These are phyloP conservation scores for Mastacembelus armatus DNA, from an alignment of 2,797 vertebrate genomes.

Conservation along the genomic window DNA sequence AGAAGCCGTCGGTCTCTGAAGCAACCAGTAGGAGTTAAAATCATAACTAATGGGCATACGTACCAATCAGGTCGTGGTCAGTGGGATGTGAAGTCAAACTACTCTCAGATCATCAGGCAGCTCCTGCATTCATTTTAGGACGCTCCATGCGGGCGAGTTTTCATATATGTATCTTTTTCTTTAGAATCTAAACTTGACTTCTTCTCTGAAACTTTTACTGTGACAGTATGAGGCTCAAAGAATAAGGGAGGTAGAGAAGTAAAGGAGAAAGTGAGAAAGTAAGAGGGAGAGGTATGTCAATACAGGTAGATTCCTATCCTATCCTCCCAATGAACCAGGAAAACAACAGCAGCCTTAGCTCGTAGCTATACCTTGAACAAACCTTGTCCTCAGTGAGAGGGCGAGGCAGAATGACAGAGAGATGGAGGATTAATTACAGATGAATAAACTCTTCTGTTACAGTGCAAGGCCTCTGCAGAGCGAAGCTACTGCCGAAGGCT, in stretches of 20 bases:
- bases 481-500: slow-evolving; percentile 80
- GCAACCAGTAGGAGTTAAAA: background rate
- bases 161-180: background rate
- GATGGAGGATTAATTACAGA: slow-evolving; percentile 80
- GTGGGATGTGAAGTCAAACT: slow-evolving; percentile 16
- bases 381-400: slow-evolving; percentile 63
- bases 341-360: slow-evolving; percentile 76
- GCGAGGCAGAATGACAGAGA: slow-evolving; percentile 78
- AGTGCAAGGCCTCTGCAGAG: slow-evolving; percentile 83
- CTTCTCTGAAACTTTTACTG: slow-evolving; percentile 31
- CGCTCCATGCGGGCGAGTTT: background rate
- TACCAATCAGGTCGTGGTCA: slow-evolving; percentile 6
- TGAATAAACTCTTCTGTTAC: slow-evolving; percentile 83
- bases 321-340: slow-evolving; percentile 89
- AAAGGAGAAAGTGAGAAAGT: slow-evolving; percentile 29
- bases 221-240: slow-evolving; percentile 22
- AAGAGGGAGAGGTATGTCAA: slow-evolving; percentile 64
- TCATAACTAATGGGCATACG: slow-evolving; percentile 17
- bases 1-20: slow-evolving; percentile 19
- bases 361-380: slow-evolving; percentile 75
- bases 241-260: slow-evolving; percentile 24
- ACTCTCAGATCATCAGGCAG: slow-evolving; percentile 9
- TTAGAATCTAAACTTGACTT: background rate
- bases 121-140: background rate
- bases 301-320: slow-evolving; percentile 86